phyloP scores from a whole-genome alignment of 2,888 invertebrate species.

The Heliconius aoede region DNA sequence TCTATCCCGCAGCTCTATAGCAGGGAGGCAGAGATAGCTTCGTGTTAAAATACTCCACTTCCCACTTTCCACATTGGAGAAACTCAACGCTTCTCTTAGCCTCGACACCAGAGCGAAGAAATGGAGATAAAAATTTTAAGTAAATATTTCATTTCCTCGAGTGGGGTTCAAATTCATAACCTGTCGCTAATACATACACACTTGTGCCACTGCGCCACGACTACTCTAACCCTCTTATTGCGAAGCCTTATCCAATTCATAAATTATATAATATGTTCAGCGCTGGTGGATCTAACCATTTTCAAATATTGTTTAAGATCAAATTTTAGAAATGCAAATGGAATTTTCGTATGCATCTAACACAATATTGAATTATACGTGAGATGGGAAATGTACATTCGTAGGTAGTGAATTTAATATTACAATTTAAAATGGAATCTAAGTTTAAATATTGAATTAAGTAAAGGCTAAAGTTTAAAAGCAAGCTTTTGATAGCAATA shows the following conservation, averaged over 20 bases:
- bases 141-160: too few species aligned
- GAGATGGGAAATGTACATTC: conserved; percentile 26
- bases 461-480: not conserved
- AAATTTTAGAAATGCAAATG: conserved; percentile 10
- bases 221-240: conserved; percentile 19
- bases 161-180: too few species aligned
- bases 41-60: not conserved
- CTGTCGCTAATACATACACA: not conserved
- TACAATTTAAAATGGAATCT: not conserved
- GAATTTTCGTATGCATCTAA: conserved; percentile 15
- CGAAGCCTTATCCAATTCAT: conserved; percentile 38
- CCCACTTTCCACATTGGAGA: not conserved
- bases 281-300: conserved; percentile 17
- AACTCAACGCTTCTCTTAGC: not conserved
- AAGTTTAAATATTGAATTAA: conserved; percentile 4
- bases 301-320: conserved; percentile 24
- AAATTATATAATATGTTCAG: conserved; percentile 33
- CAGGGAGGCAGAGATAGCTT: not conserved
- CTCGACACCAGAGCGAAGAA: not conserved
- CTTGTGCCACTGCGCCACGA: not conserved
- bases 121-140: too few species aligned
- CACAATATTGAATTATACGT: conserved; percentile 28
- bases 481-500: not conserved
- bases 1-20: not conserved
- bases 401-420: not conserved